Base-by-base conservation (phyloP, 1,140 invertebrate genomes). In the Chymomyza costata region DNA sequence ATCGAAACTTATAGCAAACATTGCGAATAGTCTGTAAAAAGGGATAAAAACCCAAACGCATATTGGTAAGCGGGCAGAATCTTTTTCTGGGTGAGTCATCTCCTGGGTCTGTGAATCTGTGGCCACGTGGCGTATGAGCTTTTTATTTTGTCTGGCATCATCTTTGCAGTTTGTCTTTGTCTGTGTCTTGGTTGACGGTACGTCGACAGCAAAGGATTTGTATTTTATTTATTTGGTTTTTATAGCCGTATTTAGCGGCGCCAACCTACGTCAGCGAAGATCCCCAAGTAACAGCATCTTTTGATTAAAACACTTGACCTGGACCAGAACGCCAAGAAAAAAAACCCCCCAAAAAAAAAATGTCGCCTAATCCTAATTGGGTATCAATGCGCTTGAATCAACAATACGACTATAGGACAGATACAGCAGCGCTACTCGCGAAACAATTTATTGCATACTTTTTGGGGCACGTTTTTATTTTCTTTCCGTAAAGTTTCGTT, bases 401-500 rank as follows among this genome's bases (percentile, higher is more conserved):
- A 67, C 65, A 76, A 55, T 6, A n/a, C 52, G 16, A 39, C 18
- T n/a, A n/a, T n/a, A 49, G 41, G 39, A 40, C 65, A 65, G 53
- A 61, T 65, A 61, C 71, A 25, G 8, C 21, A 8, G 3, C 21
- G 8, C 21, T 8, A 25, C 8, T 25, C 21, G 8, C 3, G 71
- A 71, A 70, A 76, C 71, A 78, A 80, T 80, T 78, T 78, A 78
- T 78, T 78, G 73, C 71, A 78, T 71, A 66, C 62, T 78, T 32
- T 21, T 61, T 15, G n/a, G 18, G 19, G 46, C 32, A 48, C 52
- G 63, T 2, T 45, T 15, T 10, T 41, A 68, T 38, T 67, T 63
- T n/a, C 32, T 31, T 73, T 52, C 47, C 54, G 28, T 45, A 56
- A 58, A 25, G 21, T 25, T 25, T 25, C 3, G 3, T 8, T 3